phyloP scores from a whole-genome alignment of 2,113 vertebrate genomes.

The Recurvirostra avosetta region DNA sequence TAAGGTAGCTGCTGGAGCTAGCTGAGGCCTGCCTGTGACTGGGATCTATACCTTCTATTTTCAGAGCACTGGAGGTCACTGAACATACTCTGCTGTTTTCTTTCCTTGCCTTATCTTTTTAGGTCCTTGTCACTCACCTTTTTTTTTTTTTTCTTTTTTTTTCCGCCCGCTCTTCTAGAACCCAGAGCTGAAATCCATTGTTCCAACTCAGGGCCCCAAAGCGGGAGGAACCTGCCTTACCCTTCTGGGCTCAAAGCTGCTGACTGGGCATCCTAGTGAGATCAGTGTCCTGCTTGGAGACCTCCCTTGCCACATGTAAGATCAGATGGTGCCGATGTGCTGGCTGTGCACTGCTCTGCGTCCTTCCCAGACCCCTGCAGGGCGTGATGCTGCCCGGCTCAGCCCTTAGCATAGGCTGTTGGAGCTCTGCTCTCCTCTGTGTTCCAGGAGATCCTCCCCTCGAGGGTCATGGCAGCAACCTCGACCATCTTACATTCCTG shows the following conservation, averaged over 20 bases:
- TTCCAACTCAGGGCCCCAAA: slow-evolving; percentile 85
- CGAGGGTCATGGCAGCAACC: background rate
- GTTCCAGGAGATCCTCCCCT: background rate
- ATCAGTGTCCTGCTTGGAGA: slow-evolving; percentile 85
- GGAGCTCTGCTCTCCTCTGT: background rate
- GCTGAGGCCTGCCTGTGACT: background rate
- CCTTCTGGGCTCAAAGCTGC: slow-evolving; percentile 84
- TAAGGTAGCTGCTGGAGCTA: background rate
- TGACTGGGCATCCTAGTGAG: slow-evolving; percentile 85
- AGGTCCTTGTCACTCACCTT: background rate
- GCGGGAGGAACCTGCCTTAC: slow-evolving; percentile 89
- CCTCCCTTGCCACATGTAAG: slow-evolving; percentile 88
- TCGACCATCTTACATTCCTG: background rate
- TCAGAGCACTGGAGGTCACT: background rate
- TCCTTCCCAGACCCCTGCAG: background rate
- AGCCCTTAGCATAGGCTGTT: background rate
- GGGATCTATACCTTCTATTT: background rate
- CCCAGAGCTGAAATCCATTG: slow-evolving; percentile 84
- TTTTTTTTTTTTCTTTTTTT: fast-evolving
- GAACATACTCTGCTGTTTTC: background rate
- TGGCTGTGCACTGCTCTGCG: background rate
- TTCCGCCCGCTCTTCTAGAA: slow-evolving; percentile 68
- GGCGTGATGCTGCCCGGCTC: background rate
- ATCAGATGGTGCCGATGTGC: background rate
- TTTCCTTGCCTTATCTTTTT: background rate